These are phyloP conservation scores for Enteromius afrohamiltoni DNA, from an alignment of 2,797 vertebrate species.

Conservation along the genomic window DNA sequence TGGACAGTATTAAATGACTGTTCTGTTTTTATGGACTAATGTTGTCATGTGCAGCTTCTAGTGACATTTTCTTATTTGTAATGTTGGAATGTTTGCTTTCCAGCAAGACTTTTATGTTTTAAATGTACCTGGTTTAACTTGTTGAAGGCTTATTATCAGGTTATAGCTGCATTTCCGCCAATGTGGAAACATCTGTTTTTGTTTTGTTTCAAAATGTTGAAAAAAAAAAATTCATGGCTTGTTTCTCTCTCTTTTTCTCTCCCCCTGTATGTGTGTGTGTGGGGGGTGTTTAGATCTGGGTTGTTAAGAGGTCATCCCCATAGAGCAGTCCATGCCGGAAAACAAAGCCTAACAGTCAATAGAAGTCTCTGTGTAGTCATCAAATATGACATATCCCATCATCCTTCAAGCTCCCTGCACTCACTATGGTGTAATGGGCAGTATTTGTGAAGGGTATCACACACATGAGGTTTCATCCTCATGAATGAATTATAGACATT, in stretches of 20 bases:
- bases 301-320: conserved; percentile 35
- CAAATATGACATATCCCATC: conserved; percentile 23
- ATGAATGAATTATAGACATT: conserved; percentile 10
- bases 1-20: not conserved
- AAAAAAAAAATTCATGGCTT: conserved; percentile 13
- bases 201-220: conserved; percentile 57
- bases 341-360: conserved; percentile 12
- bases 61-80: not conserved
- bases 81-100: not conserved
- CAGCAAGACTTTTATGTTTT: not conserved
- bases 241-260: not conserved
- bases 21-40: not conserved
- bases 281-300: conserved; percentile 1
- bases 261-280: not conserved
- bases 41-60: not conserved
- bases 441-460: conserved; percentile 9
- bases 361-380: conserved; percentile 14
- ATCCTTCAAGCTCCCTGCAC: conserved; percentile 13
- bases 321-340: not conserved
- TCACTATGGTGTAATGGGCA: not conserved
- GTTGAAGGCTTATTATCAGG: conserved; percentile 44
- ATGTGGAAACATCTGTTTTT: conserved; percentile 67
- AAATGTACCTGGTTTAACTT: conserved; percentile 41
- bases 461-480: conserved; percentile 5
- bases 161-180: conserved; percentile 49